Conservation (phyloP, 1,140 invertebrate genomes). For the Monomorium pharaonis region DNA sequence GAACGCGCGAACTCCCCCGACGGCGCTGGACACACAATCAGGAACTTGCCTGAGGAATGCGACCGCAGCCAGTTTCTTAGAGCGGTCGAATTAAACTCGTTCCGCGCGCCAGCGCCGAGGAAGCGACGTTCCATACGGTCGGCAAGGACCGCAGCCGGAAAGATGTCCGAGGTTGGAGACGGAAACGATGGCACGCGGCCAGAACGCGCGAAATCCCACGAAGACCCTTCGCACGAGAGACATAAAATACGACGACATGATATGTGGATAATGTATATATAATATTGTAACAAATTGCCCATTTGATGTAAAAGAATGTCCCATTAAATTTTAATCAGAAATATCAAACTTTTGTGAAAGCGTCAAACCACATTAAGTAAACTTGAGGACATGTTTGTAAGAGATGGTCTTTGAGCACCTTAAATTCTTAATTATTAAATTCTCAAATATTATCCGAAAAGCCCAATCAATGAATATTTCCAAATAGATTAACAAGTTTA, state of each 20-base stretch:
- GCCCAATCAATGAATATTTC: neutral
- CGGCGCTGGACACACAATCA: constrained; percentile 78
- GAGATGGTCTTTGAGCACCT: neutral
- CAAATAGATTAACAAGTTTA: neutral
- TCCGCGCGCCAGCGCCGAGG: constrained; percentile 65
- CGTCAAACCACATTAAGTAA: neutral
- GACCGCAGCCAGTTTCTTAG: constrained; percentile 80
- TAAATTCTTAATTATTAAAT: neutral
- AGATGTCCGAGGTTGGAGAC: constrained; percentile 61
- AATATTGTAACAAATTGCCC: neutral
- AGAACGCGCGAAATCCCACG: constrained; percentile 10
- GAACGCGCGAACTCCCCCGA: constrained; percentile 66
- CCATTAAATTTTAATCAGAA: neutral
- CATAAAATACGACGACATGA: neutral
- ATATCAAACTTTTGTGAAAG: neutral
- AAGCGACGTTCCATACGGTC: constrained; percentile 50
- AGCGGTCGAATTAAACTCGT: constrained; percentile 80
- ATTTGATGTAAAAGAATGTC: neutral
- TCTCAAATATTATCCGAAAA: neutral
- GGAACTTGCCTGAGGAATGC: constrained; percentile 80
- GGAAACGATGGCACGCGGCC: constrained; percentile 71
- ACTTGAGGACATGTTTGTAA: neutral
- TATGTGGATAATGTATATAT: neutral
- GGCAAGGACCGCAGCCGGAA: constrained; percentile 58
- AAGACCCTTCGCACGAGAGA: constrained; percentile 1